A percentile compares a stretch with the other conserved stretches of the same genome.
Conservation (phyloP, 2,888 invertebrate species). For the Notocelia uddmanniana region DNA sequence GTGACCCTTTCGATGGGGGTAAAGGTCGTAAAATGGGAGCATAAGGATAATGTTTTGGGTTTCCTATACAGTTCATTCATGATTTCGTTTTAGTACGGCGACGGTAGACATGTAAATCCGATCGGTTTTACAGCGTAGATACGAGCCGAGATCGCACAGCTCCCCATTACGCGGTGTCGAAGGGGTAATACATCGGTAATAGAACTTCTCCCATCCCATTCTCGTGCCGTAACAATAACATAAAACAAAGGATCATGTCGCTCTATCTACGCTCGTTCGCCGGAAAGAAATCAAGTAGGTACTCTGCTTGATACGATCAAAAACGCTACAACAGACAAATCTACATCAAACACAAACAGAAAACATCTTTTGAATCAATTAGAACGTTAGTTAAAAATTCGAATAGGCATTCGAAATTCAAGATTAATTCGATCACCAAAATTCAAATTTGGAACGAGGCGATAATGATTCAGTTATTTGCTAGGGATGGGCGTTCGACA, state of each 20-base stretch:
- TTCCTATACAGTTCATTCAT: slow-evolving; percentile 85
- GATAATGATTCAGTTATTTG: slow-evolving; percentile 78
- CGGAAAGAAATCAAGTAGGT: slow-evolving; percentile 29
- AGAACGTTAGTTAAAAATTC: slow-evolving; percentile 17
- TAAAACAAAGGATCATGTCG: slow-evolving; percentile 46
- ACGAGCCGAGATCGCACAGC: slow-evolving; percentile 70
- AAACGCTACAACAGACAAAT: slow-evolving; percentile 4
- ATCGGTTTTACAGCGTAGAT: slow-evolving; percentile 79
- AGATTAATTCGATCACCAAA: slow-evolving; percentile 58
- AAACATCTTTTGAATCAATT: background rate
- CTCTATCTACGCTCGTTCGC: slow-evolving; percentile 27
- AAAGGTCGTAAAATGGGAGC: slow-evolving; percentile 86
- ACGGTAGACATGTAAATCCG: slow-evolving; percentile 84
- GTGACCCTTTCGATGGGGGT: slow-evolving; percentile 85
- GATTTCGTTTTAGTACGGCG: slow-evolving; percentile 84
- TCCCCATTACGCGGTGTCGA: slow-evolving; percentile 71
- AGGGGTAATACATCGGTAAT: slow-evolving; percentile 75
- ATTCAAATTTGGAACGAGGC: slow-evolving; percentile 75
- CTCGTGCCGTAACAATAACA: slow-evolving; percentile 45
- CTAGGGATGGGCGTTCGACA: slow-evolving; percentile 66
- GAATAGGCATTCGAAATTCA: slow-evolving; percentile 24
- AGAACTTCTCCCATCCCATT: slow-evolving; percentile 56
- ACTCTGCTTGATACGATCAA: slow-evolving; percentile 10
- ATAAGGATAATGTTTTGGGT: slow-evolving; percentile 86
- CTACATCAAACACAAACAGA: background rate